These are phyloP conservation scores for Synanthedon vespiformis DNA, from an alignment of 2,888 invertebrate species.

Conservation along the genomic window DNA sequence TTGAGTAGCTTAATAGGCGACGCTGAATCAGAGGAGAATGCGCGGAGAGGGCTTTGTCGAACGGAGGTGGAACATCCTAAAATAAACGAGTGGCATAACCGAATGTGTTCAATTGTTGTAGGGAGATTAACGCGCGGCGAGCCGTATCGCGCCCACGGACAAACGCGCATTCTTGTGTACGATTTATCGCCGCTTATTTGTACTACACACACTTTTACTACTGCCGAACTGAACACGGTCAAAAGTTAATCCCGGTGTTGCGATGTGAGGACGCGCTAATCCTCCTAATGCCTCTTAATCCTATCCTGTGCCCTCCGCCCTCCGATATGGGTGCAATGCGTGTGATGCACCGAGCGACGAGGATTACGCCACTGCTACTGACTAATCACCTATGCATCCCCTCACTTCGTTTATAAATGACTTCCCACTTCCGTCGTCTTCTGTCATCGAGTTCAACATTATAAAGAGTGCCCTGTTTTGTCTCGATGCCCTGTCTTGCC, in stretches of 20 bases:
- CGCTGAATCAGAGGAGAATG: too few relatives aligned
- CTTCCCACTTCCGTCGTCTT: constrained; percentile 4
- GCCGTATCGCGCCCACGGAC: constrained; percentile 9
- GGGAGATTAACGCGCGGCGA: constrained; percentile 21
- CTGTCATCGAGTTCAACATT: constrained; percentile 1
- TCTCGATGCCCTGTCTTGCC: too few relatives aligned
- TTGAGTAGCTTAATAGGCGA: too few relatives aligned
- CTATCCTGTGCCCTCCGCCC: too few relatives aligned
- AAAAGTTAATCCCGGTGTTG: too few relatives aligned
- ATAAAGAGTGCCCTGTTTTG: too few relatives aligned
- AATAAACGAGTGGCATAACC: constrained; percentile 13
- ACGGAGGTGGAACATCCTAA: neutral
- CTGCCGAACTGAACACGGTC: constrained; percentile 3
- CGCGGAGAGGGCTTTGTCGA: constrained; percentile 6
- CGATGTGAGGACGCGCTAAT: too few relatives aligned
- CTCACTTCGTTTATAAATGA: neutral
- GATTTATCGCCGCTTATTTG: constrained; percentile 39
- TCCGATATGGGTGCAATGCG: neutral
- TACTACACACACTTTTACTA: constrained; percentile 20
- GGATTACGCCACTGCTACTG: constrained; percentile 6
- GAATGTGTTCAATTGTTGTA: constrained; percentile 30
- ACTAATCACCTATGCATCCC: constrained; percentile 9
- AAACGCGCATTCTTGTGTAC: constrained; percentile 30
- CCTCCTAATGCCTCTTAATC: too few relatives aligned
- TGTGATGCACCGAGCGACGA: neutral